Evolutionary conservation across 2,888 invertebrate genomes (phyloP).

Genomic region (Pachymerium ferrugineum): DNA sequence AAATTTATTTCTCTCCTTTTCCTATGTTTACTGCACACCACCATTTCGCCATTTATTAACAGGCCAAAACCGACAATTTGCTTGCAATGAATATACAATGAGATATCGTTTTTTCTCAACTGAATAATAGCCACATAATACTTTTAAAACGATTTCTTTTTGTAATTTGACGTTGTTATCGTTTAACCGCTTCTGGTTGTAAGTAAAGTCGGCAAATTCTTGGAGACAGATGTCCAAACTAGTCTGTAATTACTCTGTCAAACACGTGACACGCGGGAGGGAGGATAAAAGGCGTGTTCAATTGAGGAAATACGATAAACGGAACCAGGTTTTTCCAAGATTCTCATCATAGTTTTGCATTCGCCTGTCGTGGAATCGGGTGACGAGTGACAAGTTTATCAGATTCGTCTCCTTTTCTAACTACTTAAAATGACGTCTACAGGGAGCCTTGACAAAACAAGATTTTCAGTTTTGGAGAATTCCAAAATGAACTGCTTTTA

Average conservation of each 20-base stretch:
- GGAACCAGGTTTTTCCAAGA: neutral
- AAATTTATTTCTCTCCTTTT: constrained; percentile 20
- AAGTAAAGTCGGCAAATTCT: constrained; percentile 15
- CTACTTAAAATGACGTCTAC: too few relatives aligned
- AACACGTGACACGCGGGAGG: neutral
- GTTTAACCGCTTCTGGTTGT: neutral
- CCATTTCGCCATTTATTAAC: constrained; percentile 1
- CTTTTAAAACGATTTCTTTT: neutral
- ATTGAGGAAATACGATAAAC: constrained; percentile 16
- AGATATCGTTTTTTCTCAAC: too few relatives aligned
- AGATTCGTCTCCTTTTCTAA: neutral
- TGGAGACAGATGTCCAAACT: constrained; percentile 14
- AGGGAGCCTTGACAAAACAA: too few relatives aligned
- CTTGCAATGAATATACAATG: too few relatives aligned
- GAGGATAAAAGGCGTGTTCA: neutral
- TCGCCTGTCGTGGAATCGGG: neutral
- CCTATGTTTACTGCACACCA: neutral
- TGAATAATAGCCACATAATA: too few relatives aligned
- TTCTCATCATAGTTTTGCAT: constrained; percentile 15
- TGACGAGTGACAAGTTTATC: constrained; percentile 14
- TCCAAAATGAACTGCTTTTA: too few relatives aligned
- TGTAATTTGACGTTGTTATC: neutral
- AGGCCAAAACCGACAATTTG: neutral
- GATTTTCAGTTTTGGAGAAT: too few relatives aligned
- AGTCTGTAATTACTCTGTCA: constrained; percentile 19